Evolutionary conservation across 2,113 vertebrate species (phyloP).

Genomic region (Erythrocebus patas): DNA sequence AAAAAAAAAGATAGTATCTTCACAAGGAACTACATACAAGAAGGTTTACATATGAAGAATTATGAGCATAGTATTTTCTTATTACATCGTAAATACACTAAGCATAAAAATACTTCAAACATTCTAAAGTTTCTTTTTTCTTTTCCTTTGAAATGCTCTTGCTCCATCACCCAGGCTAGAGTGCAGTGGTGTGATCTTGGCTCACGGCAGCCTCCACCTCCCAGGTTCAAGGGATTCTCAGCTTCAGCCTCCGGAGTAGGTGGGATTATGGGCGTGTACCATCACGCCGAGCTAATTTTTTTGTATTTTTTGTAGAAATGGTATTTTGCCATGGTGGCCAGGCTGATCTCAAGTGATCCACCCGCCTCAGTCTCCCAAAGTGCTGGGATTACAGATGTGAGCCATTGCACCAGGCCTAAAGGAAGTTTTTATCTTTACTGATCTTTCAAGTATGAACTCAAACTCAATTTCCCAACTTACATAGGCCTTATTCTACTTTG

Average conservation of each 20-base stretch:
- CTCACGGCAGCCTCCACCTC: too few relatives aligned
- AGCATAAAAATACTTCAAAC: background rate
- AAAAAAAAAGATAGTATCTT: background rate
- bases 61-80: background rate
- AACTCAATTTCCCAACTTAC: background rate
- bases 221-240: too few relatives aligned
- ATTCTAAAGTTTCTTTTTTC: background rate
- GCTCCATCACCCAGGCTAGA: background rate
- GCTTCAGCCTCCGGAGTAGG: too few relatives aligned
- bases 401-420: background rate
- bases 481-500: background rate
- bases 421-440: background rate
- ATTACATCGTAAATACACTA: background rate
- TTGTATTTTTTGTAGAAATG: too few relatives aligned
- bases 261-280: too few relatives aligned
- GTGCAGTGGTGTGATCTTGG: background rate
- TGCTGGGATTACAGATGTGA: background rate
- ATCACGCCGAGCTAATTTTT: too few relatives aligned
- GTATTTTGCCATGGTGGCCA: too few relatives aligned
- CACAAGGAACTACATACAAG: background rate
- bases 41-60: background rate
- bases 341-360: background rate
- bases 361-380: background rate
- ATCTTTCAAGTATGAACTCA: background rate
- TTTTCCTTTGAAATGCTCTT: rapidly evolving